Base-by-base conservation (phyloP, 2,888 invertebrate genomes). In the Rhogogaster chlorosoma region DNA sequence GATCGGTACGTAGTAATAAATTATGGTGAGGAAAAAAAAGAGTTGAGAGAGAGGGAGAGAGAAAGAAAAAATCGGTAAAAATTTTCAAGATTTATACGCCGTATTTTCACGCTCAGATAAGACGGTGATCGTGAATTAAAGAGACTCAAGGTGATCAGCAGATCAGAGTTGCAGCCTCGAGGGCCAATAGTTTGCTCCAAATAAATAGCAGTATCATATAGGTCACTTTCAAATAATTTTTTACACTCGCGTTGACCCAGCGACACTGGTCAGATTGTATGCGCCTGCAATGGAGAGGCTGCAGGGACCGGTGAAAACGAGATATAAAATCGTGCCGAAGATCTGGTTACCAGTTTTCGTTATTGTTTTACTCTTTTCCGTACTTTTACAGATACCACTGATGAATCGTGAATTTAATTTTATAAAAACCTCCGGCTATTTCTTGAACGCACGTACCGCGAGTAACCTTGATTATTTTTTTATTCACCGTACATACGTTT, bases 141-240 rank as follows among this genome's bases (percentile, higher is more conserved):
- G 49, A 78, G n/a, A 26, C 61, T 80, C 80, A 80, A 80, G 80
- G 80, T 61, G 80, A 80, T 80, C 80, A 12, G 80, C 38, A 61
- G 61, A 36, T 80, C 80, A 38, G 80, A 49, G 32, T 42, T n/a
- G 32, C 36, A 49, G 38, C 57, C 57, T 80, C 80, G 61, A 61
- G 61, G 45, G 38, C 80, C 61, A 53, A n/a, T 53, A 18, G 38
- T 61, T 61, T 57, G 57, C 6, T 36, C 57, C 38, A 80, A 80
- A 80, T 80, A 29, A 57, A 61, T 26, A 22, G 26, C 38, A 61
- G 9, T 61, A 38, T 36, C 26, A 77, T 32, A 77, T 77, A 42
- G 22, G 42, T 42, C 22, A 73, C 71, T 73, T 73, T 73, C 71
- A 38, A 42, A 42, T 73, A 42, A 73, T 22, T 36, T 70, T 70